Evolutionary conservation across 2,113 vertebrate species (phyloP), one percentile per base, ranked within the genome.

Genomic region (Eptesicus fuscus): DNA sequence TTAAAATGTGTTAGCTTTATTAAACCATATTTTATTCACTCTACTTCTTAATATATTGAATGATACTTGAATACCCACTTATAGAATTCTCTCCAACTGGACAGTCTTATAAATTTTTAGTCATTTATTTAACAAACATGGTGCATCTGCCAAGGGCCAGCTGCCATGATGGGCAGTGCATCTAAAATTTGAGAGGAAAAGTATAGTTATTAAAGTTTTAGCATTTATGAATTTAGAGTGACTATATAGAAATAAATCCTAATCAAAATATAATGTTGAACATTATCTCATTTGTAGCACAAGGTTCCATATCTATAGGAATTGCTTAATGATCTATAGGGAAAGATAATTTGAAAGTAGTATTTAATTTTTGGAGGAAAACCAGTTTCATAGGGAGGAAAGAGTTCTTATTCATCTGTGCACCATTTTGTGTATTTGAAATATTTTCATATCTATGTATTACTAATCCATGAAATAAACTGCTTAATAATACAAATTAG

Each of bases 71-170:
- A 49, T 83, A 51, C 20, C 6, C 3, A 40, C 51, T 78, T 51
- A 10, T 7, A 84, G 10, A 53, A 73, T 49, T 61, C 1, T 77
- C 17, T 82, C 18, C 5, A 49, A 17, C 53, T 22, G 5, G 7
- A 11, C 44, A 69, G 0, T 76, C 76, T 91, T 47, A 44, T 23
- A 47, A 37, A 25, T 20, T 74, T 83, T 30, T 3, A 35, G 5
- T 0, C 7, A 35, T 44, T 69, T 88, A 28, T 77, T 69, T 91
- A 56, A 78, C 11, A 83, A 18, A 73, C 44, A 56, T 4, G 11
- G 30, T 0, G 0, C 13, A 1, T 9, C 6, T 11, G 4, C 32
- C 20, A 49, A 74, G 7, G 9, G 4, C 2, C 13, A 49, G 4
- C 1, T 12, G 4, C 11, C 16, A 4, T 32, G 9, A 69, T 88